Evolutionary conservation across 1,140 invertebrate species (phyloP).

Genomic region (Drosophila watanabei): DNA sequence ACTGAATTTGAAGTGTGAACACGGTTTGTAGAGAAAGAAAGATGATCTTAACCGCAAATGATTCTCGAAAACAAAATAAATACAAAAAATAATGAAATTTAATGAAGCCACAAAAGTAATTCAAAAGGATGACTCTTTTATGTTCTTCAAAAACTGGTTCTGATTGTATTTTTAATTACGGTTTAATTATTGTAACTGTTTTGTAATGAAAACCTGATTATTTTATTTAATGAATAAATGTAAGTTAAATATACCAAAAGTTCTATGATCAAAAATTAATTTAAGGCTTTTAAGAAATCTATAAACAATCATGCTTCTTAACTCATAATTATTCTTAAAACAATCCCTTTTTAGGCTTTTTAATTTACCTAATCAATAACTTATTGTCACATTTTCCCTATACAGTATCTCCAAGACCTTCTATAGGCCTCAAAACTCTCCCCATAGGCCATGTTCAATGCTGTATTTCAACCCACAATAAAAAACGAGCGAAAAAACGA

Average conservation of each 20-base stretch:
- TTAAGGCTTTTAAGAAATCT: not conserved
- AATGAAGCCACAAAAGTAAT: conserved; percentile 37
- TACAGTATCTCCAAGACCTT: conserved; percentile 8
- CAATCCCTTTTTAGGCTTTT: not conserved
- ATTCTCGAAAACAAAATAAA: conserved; percentile 26
- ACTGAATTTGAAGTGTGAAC: conserved; percentile 39
- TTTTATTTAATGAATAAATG: too few relatives aligned
- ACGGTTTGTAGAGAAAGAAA: conserved; percentile 2
- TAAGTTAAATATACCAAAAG: not conserved
- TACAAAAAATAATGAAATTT: not conserved
- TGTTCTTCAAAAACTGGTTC: not conserved
- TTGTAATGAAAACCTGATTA: not conserved
- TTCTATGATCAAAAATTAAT: too few relatives aligned
- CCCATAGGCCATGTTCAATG: conserved; percentile 50
- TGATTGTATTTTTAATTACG: not conserved
- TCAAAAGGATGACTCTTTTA: conserved; percentile 1
- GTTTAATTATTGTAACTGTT: not conserved
- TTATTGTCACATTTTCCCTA: not conserved
- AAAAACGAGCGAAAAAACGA: conserved; percentile 59
- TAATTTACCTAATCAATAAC: conserved; percentile 6
- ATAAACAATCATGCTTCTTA: conserved; percentile 17
- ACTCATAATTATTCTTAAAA: not conserved
- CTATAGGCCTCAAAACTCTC: conserved; percentile 34
- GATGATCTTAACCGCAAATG: conserved; percentile 35
- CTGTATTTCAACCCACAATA: conserved; percentile 39